A percentile compares a stretch with the other conserved stretches of the same genome.
Conservation (phyloP, 2,888 invertebrate genomes). For the Omphaloscelis lunosa region DNA sequence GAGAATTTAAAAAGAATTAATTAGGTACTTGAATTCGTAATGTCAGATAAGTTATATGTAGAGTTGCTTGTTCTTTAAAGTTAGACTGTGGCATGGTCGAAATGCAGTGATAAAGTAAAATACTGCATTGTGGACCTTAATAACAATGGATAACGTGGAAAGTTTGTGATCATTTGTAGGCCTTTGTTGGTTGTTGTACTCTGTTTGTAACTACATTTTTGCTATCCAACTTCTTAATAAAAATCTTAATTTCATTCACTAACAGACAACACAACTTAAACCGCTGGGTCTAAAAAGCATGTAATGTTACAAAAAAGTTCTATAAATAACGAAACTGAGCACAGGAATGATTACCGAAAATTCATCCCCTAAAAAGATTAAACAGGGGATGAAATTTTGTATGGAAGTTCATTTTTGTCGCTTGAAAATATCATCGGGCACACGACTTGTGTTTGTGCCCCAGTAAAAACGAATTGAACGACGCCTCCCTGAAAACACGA, state of each 20-base stretch:
- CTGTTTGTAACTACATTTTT: neutral
- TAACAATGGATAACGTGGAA: neutral
- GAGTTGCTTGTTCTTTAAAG: too few species aligned
- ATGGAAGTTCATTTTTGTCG: neutral
- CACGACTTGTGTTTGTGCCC: neutral
- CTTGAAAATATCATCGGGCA: neutral
- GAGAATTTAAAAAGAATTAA: too few species aligned
- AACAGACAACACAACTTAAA: too few species aligned
- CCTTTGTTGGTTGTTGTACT: neutral
- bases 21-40: too few species aligned
- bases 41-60: too few species aligned
- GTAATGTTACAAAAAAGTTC: too few species aligned
- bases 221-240: neutral
- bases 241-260: neutral
- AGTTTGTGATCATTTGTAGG: neutral
- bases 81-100: slow-evolving; percentile 9
- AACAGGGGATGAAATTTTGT: neutral
- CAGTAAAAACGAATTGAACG: neutral
- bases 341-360: neutral
- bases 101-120: neutral
- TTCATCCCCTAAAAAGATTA: neutral
- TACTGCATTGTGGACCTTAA: slow-evolving; percentile 17
- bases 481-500: neutral
- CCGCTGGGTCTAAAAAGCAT: too few species aligned
- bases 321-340: too few species aligned